Conservation (phyloP, 2,797 vertebrate species). For the Clarias platycephalus region DNA sequence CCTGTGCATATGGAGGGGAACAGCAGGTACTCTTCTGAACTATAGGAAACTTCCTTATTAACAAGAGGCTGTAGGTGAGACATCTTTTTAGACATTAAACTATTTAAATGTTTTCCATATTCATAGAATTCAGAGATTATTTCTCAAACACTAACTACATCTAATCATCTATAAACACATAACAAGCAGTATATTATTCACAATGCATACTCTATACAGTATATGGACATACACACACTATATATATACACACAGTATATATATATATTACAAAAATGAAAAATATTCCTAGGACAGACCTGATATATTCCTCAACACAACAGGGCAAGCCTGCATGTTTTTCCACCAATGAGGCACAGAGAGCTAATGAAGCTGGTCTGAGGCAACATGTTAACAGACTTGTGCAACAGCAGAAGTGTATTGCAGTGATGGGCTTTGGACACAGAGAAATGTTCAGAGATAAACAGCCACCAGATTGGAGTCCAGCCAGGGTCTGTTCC, state of each 20-base stretch:
- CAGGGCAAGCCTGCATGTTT: slow-evolving; percentile 3
- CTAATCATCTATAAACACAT: not conserved
- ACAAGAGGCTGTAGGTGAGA: slow-evolving; percentile 21
- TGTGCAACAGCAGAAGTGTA: slow-evolving; percentile 39
- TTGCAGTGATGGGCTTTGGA: slow-evolving; percentile 43
- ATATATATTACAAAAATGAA: not conserved
- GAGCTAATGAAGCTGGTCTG: slow-evolving; percentile 37
- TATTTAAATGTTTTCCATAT: slow-evolving; percentile 7
- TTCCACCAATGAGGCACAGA: not conserved
- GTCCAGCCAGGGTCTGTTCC: slow-evolving; percentile 49
- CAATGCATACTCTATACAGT: not conserved
- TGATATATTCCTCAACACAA: not conserved
- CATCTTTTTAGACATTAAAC: slow-evolving; percentile 40
- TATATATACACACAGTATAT: too few species aligned
- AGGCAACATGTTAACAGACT: slow-evolving; percentile 36
- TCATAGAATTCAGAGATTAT: slow-evolving; percentile 10
- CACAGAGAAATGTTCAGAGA: slow-evolving; percentile 49
- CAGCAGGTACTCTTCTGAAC: slow-evolving; percentile 58
- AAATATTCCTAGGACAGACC: slow-evolving; percentile 1
- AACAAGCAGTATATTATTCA: not conserved
- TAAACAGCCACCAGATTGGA: slow-evolving; percentile 51
- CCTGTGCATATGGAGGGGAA: slow-evolving; percentile 46
- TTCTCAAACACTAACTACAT: slow-evolving; percentile 32
- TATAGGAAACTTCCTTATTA: slow-evolving; percentile 40
- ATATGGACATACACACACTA: too few species aligned